A percentile compares a stretch with the other conserved stretches of the same genome.
Evolutionary conservation across 2,888 invertebrate genomes (phyloP).

Genomic region (Troides helena): DNA sequence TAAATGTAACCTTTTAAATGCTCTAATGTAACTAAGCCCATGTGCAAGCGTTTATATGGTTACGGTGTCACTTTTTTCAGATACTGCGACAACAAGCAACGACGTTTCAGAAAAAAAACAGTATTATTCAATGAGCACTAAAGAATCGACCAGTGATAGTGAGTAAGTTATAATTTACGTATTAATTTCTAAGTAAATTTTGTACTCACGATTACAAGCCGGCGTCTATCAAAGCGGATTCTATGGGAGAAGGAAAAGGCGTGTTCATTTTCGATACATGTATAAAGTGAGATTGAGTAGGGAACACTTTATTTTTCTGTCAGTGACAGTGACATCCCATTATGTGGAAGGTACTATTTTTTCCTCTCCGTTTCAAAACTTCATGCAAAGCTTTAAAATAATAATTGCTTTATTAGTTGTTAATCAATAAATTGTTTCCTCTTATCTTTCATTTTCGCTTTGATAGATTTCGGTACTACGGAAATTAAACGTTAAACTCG

Average conservation of each 20-base stretch:
- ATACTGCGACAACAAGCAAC: background rate
- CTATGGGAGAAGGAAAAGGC: background rate
- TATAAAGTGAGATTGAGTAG: no score
- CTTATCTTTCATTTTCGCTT: background rate
- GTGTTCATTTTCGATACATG: background rate
- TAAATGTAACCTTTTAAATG: no score
- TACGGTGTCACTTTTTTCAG: background rate
- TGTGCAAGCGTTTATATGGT: no score
- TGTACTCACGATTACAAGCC: background rate
- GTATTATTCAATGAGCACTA: slow-evolving; percentile 11
- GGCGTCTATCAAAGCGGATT: background rate
- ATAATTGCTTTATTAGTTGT: background rate
- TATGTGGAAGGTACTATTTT: background rate
- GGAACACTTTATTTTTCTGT: no score
- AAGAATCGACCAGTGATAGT: slow-evolving; percentile 30
- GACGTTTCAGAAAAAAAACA: slow-evolving; percentile 17
- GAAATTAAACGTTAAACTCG: no score
- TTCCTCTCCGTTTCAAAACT: background rate
- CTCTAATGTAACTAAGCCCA: no score
- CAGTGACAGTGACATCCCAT: background rate
- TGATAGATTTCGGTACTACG: no score
- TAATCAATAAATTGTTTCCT: background rate
- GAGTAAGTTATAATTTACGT: slow-evolving; percentile 33
- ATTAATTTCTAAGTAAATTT: slow-evolving; percentile 7
- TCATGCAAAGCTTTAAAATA: background rate